Percentiles rank a stretch among this genome's conserved stretches.
These are phyloP conservation scores for Panagrolaimus sp. DNA, from an alignment of 1,140 invertebrate species.

Conservation along the genomic window DNA sequence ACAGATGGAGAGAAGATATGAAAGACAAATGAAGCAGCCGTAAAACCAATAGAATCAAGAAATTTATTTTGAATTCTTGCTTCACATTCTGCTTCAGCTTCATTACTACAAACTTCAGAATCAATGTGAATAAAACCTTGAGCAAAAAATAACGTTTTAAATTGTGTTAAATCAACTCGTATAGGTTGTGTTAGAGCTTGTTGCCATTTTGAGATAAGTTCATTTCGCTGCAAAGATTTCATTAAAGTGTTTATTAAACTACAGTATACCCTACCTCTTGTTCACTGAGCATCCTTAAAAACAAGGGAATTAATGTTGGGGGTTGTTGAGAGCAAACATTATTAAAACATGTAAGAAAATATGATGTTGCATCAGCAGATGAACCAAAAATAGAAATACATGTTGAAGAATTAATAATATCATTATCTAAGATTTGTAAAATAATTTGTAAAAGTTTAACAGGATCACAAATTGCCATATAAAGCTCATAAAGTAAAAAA, in stretches of 20 bases:
- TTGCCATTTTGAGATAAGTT: background rate
- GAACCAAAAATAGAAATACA: constrained; percentile 3
- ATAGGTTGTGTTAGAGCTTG: background rate
- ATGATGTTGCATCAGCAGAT: background rate
- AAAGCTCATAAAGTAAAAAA: constrained; percentile 14
- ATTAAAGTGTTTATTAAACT: too few relatives aligned
- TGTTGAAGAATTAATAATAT: background rate
- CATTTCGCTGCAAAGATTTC: background rate
- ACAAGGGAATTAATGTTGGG: background rate
- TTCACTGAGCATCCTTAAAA: background rate
- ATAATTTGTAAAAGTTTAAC: constrained; percentile 13
- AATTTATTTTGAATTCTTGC: background rate
- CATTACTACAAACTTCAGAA: background rate
- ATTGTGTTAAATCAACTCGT: background rate
- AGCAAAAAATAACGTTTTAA: background rate
- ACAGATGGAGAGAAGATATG: background rate
- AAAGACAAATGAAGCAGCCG: background rate
- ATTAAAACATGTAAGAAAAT: constrained; percentile 8
- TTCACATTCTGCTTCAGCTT: background rate
- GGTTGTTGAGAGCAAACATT: constrained; percentile 6
- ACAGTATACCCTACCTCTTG: background rate
- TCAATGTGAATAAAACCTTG: background rate
- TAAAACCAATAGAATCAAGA: background rate
- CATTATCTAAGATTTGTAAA: background rate
- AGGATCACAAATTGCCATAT: background rate